Conservation (phyloP, 1,140 invertebrate genomes). For the Apis florea region DNA sequence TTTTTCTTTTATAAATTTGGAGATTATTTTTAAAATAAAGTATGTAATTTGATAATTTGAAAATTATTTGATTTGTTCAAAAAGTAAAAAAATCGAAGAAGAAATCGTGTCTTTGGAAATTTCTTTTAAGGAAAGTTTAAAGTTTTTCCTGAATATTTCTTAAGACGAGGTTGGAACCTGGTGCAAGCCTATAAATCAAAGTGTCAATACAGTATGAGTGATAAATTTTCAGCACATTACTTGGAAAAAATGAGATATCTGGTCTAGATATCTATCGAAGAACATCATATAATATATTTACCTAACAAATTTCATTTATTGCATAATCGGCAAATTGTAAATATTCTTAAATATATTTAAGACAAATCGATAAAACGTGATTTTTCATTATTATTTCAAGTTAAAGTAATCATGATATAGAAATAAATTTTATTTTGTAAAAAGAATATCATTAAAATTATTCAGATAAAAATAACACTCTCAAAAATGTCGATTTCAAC, state of each 20-base stretch:
- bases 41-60: too few relatives aligned
- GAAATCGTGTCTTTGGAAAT: too few relatives aligned
- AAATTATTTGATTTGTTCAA: too few relatives aligned
- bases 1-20: too few relatives aligned
- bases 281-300: neutral
- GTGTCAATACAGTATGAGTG: neutral
- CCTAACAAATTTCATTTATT: neutral
- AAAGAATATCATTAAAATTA: neutral
- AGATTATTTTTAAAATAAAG: too few relatives aligned
- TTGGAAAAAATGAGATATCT: neutral
- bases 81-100: too few relatives aligned
- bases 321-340: neutral
- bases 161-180: neutral
- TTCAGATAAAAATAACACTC: neutral
- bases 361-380: neutral
- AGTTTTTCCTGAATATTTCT: neutral
- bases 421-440: neutral
- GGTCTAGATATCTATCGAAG: too few relatives aligned
- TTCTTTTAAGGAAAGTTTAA: too few relatives aligned
- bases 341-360: neutral
- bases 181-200: constrained; percentile 1
- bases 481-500: neutral
- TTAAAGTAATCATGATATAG: too few relatives aligned
- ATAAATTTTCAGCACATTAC: neutral
- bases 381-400: too few relatives aligned